Evolutionary conservation across 2,888 invertebrate species (phyloP).

Genomic region (Melanotus villosus): DNA sequence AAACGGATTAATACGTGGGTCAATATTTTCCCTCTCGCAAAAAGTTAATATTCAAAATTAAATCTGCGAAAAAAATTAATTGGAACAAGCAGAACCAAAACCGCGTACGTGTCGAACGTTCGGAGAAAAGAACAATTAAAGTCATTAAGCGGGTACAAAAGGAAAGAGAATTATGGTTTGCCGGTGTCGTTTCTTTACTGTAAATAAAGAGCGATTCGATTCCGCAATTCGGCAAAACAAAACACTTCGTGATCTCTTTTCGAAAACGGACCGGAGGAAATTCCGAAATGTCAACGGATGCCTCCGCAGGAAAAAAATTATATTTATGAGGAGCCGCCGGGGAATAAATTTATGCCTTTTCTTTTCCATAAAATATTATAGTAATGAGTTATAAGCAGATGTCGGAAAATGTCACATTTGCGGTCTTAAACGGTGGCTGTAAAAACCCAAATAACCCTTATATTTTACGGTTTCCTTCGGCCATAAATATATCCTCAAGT

Average conservation of each 20-base stretch:
- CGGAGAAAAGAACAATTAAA: conserved; percentile 8
- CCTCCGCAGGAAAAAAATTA: conserved; percentile 12
- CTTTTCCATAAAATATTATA: conserved; percentile 35
- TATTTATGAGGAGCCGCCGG: conserved; percentile 16
- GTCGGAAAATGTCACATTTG: conserved; percentile 35
- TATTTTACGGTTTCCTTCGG: conserved; percentile 35
- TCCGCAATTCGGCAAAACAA: conserved; percentile 12
- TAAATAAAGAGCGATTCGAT: conserved; percentile 14
- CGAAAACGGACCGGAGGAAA: conserved; percentile 2
- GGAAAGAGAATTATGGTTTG: conserved; percentile 9
- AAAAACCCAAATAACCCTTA: conserved; percentile 38
- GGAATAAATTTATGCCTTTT: conserved; percentile 24
- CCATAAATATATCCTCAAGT: conserved; percentile 32
- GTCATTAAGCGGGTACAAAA: conserved; percentile 12
- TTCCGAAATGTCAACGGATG: neutral
- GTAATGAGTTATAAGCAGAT: conserved; percentile 42
- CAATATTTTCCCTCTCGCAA: conserved; percentile 1
- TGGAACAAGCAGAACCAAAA: neutral
- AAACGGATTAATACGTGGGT: neutral
- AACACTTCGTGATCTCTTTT: conserved; percentile 5
- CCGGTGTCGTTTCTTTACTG: conserved; percentile 9
- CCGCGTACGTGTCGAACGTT: conserved; percentile 1
- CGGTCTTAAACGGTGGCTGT: conserved; percentile 37
- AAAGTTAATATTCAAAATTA: too few relatives aligned
- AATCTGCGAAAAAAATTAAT: neutral